Base-by-base conservation (phyloP, 64 coral and sea anemone genomes). In the Pocillopora damicornis region DNA sequence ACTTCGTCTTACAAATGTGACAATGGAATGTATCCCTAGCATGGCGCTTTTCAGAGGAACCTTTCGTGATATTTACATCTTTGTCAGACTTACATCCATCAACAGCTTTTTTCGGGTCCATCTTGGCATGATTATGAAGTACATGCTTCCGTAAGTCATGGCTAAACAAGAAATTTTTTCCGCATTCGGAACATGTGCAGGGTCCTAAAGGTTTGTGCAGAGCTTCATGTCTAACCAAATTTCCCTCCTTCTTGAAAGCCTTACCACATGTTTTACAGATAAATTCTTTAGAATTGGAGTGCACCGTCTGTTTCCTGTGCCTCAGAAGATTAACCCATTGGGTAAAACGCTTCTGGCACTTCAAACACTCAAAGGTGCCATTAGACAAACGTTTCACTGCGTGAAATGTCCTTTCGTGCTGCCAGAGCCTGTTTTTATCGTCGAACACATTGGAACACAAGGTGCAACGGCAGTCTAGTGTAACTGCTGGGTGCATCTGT, bases 121-220 rank as follows among this genome's bases (percentile, higher is more conserved):
- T 51, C 68, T 63, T 83, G 15, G n/a, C 23, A 63, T 83, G 81
- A 16, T 83, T 83, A 22, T 62, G 42, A 51, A 51, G 42, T 51
- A 51, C 7, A 7, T 51, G 42, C 7, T 51, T 51, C 3, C 42
- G 56, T 42, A 83, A 63, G 20, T 35, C 36, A 68, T 38, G 17
- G 22, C 62, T 36, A 56, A 62, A 83, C 35, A 5, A 12, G 61
- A 68, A 83, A 63, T 18, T 20, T 11, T 68, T 16, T 13, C 63
- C 81, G 65, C 81, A 83, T 51, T 67, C 35, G 16, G 66, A 16
- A 36, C 81, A 83, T 18, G 66, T 69, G 5, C 6, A 36, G 17
- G 10, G 34, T n/a, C 13, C 42, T 63, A 59, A 17, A 17, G 79
- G 26, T 26, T 81, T 63, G 16, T 81, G 79, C 26, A 59, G 35